A percentile compares a stretch with the other conserved stretches of the same genome.
These are phyloP conservation scores for Toxonevra muliebris DNA, from an alignment of 2,888 invertebrate genomes.

Conservation along the genomic window DNA sequence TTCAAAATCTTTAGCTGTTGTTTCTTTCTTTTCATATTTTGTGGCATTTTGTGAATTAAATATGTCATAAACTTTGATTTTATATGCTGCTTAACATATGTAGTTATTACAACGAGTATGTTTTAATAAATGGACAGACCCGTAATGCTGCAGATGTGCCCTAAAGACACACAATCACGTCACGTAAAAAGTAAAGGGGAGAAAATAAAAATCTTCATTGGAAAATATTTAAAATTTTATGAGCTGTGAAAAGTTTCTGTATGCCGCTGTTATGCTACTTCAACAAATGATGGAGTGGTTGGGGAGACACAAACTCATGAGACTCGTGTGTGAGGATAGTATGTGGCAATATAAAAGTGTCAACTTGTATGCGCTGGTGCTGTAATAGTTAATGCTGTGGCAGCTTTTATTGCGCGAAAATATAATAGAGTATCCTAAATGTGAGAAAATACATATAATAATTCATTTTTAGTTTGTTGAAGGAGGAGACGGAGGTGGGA, in stretches of 20 bases:
- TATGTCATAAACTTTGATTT: constrained; percentile 37
- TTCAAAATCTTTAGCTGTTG: neutral
- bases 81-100: constrained; percentile 28
- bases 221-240: constrained; percentile 2
- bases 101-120: constrained; percentile 5
- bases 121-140: neutral
- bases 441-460: too few relatives aligned
- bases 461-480: too few relatives aligned
- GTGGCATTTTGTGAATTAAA: constrained; percentile 21
- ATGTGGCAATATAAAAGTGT: constrained; percentile 11
- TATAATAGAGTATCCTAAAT: too few relatives aligned
- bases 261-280: too few relatives aligned
- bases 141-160: neutral
- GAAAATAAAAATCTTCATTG: neutral
- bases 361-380: neutral
- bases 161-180: neutral
- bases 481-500: too few relatives aligned
- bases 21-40: constrained; percentile 7
- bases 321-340: neutral
- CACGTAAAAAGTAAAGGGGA: neutral
- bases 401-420: too few relatives aligned
- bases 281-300: neutral
- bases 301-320: neutral
- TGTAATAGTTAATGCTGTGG: too few relatives aligned
- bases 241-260: constrained; percentile 9